Evolutionary conservation across 2,113 vertebrate species (phyloP).

Genomic region (Percopsis transmontana): DNA sequence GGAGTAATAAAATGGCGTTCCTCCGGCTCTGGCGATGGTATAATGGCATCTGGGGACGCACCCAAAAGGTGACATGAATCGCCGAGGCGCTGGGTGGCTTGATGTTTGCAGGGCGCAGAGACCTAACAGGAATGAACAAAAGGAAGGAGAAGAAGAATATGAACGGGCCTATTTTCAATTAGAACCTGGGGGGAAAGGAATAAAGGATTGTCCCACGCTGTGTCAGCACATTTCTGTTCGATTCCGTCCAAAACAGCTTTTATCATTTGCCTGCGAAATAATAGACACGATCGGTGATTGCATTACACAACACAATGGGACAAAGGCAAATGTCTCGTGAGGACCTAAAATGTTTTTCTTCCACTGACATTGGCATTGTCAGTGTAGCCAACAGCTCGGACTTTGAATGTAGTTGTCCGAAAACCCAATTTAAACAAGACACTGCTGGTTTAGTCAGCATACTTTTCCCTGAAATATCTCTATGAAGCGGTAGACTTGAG

Average conservation of each 20-base stretch:
- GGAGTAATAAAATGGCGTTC: constrained; percentile 65
- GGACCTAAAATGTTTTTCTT: too few species aligned
- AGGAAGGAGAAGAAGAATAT: constrained; percentile 21
- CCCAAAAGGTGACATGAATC: constrained; percentile 52
- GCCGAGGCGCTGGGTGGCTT: constrained; percentile 46
- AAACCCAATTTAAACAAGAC: too few species aligned
- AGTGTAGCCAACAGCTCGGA: too few species aligned
- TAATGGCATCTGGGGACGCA: constrained; percentile 63
- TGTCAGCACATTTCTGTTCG: background rate
- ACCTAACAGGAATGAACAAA: constrained; percentile 35
- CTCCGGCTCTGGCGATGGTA: constrained; percentile 56
- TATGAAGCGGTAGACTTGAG: too few species aligned
- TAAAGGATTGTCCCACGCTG: background rate
- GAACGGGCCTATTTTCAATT: constrained; percentile 5
- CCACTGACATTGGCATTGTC: too few species aligned
- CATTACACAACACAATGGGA: constrained; percentile 61
- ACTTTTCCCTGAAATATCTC: too few species aligned
- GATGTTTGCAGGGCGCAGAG: constrained; percentile 35
- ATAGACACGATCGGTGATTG: constrained; percentile 56
- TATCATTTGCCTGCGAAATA: constrained; percentile 16
- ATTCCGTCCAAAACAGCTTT: background rate
- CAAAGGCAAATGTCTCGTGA: too few species aligned
- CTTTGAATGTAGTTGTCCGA: too few species aligned
- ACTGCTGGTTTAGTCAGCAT: too few species aligned
- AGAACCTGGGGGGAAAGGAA: background rate